These are phyloP conservation scores for Apotomis capreana DNA, from an alignment of 2,888 invertebrate species.

Conservation along the genomic window DNA sequence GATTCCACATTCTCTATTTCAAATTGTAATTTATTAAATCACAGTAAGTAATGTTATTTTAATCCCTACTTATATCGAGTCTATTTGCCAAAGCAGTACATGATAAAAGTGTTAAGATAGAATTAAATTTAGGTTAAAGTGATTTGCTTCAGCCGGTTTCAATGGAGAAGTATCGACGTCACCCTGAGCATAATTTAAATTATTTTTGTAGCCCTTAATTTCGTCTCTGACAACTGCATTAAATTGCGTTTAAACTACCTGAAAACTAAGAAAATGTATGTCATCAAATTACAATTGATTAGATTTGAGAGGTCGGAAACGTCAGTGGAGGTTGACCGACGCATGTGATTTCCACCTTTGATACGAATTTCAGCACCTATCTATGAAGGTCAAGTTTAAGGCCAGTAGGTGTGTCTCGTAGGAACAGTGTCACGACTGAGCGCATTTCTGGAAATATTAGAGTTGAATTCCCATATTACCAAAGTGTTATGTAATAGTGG, in stretches of 20 bases:
- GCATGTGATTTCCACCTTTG: constrained; percentile 66
- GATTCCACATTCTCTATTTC: constrained; percentile 64
- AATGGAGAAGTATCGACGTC: constrained; percentile 62
- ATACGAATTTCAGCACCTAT: constrained; percentile 58
- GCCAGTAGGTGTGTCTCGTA: constrained; percentile 46
- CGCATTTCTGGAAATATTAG: constrained; percentile 14
- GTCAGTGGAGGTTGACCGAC: constrained; percentile 50
- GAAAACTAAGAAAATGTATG: constrained; percentile 16
- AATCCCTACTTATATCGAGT: constrained; percentile 18
- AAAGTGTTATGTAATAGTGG: constrained; percentile 75
- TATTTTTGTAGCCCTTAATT: constrained; percentile 47
- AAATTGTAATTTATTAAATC: constrained; percentile 64
- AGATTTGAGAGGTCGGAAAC: constrained; percentile 44
- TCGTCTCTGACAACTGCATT: constrained; percentile 15
- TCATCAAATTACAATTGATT: constrained; percentile 37
- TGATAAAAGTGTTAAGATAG: constrained; percentile 9
- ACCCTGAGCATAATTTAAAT: constrained; percentile 57
- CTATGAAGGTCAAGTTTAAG: constrained; percentile 76
- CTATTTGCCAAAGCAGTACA: background rate
- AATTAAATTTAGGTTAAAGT: constrained; percentile 54
- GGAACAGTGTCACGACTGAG: constrained; percentile 25
- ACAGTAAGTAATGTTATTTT: constrained; percentile 65
- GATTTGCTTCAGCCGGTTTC: constrained; percentile 59
- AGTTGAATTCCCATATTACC: constrained; percentile 50
- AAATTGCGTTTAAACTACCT: background rate